phyloP scores from a whole-genome alignment of 2,113 vertebrate species.

The Alligator mississippiensis region DNA sequence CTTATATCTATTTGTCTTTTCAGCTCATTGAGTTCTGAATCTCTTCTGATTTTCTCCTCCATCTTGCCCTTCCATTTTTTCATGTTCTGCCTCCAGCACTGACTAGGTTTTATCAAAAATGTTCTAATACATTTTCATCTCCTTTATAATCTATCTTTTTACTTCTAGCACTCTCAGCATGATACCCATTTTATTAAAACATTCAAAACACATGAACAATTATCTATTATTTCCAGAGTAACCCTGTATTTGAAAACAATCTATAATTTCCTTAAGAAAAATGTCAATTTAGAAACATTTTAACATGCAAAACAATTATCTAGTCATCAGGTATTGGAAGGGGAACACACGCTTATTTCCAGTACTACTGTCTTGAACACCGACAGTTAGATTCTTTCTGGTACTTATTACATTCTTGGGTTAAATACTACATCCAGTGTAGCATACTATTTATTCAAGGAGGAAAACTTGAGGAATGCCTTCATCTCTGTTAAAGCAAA shows the following conservation, averaged over 20 bases:
- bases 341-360: background rate
- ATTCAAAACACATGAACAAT: background rate
- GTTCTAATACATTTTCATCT: background rate
- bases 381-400: background rate
- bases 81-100: background rate
- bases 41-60: background rate
- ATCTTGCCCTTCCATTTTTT: background rate
- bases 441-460: background rate
- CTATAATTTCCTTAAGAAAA: background rate
- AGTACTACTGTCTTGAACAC: background rate
- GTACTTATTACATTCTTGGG: background rate
- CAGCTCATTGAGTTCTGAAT: background rate
- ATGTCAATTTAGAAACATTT: background rate
- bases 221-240: background rate
- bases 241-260: background rate
- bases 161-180: background rate
- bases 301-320: background rate
- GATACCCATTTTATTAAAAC: background rate
- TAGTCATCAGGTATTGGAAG: background rate
- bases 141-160: background rate
- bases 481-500: background rate
- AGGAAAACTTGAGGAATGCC: background rate
- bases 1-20: background rate
- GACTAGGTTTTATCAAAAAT: background rate
- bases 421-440: background rate